Conservation (phyloP, 1,140 invertebrate species). For the Neodiprion pinetum region DNA sequence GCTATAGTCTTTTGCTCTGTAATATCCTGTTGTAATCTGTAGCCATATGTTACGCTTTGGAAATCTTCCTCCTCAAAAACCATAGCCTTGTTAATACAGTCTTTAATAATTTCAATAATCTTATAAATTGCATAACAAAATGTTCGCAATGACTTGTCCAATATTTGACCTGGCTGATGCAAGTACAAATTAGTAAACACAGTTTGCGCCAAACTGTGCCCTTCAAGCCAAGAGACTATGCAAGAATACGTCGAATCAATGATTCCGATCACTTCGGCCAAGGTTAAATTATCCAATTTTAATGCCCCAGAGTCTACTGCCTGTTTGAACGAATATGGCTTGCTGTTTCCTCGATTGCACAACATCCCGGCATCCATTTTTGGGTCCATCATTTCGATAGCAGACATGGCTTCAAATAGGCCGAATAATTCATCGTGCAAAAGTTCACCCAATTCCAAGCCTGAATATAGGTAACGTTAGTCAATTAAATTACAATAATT, state of each 20-base stretch:
- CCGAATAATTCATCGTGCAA: slow-evolving; percentile 92
- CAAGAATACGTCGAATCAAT: slow-evolving; percentile 93
- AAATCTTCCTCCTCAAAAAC: slow-evolving; percentile 97
- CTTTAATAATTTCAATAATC: slow-evolving; percentile 88
- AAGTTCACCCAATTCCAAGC: slow-evolving; percentile 86
- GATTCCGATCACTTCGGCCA: slow-evolving; percentile 81
- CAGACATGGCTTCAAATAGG: slow-evolving; percentile 98
- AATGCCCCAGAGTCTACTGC: slow-evolving; percentile 81
- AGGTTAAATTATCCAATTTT: slow-evolving; percentile 79
- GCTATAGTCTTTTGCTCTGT: slow-evolving; percentile 81
- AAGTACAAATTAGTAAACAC: slow-evolving; percentile 97
- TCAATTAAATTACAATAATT: slow-evolving; percentile 22
- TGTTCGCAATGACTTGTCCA: slow-evolving; percentile 83
- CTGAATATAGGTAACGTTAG: slow-evolving; percentile 56
- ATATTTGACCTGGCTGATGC: slow-evolving; percentile 87
- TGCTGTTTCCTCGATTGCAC: slow-evolving; percentile 85
- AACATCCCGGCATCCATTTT: slow-evolving; percentile 99
- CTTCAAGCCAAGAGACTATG: slow-evolving; percentile 93
- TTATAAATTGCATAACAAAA: slow-evolving; percentile 91
- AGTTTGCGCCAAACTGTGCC: slow-evolving; percentile 95
- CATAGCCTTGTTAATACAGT: slow-evolving; percentile 86
- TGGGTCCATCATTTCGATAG: slow-evolving; percentile 99
- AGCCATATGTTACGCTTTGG: slow-evolving; percentile 92
- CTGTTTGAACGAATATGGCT: slow-evolving; percentile 88
- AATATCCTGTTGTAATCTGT: slow-evolving; percentile 83